phyloP scores from a whole-genome alignment of 2,113 vertebrate species.

The Osmerus eperlanus region DNA sequence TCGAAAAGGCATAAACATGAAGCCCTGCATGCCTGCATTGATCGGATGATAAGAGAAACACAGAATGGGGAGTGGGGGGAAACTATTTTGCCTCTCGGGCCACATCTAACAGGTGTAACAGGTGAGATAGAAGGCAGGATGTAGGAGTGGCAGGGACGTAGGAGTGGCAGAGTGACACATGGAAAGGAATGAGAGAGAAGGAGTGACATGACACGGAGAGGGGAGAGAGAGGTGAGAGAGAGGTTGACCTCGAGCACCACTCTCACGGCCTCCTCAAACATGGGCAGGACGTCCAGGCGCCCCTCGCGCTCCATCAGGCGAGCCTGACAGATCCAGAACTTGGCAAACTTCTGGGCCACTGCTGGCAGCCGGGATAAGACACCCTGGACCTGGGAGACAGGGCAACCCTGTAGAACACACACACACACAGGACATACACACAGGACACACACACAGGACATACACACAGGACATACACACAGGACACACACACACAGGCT shows the following conservation, averaged over 20 bases:
- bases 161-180: not conserved
- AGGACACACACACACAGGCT: not conserved
- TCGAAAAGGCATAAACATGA: no score
- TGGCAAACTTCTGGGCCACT: constrained; percentile 81
- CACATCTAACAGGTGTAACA: no score
- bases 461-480: not conserved
- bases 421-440: not conserved
- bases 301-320: constrained; percentile 76
- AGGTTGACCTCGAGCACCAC: constrained; percentile 73
- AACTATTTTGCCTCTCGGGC: no score
- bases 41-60: no score
- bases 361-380: constrained; percentile 77
- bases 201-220: not conserved
- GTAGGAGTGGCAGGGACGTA: no score
- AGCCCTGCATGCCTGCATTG: no score
- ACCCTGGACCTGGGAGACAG: constrained; percentile 59
- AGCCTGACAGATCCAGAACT: constrained; percentile 88
- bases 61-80: no score
- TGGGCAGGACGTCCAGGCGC: constrained; percentile 69
- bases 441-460: not conserved
- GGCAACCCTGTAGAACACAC: constrained; percentile 68
- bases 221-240: not conserved
- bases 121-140: no score
- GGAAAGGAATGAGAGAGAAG: not conserved
- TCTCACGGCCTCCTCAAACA: constrained; percentile 81